Base-by-base conservation (phyloP, 2,888 invertebrate species). In the Callyntrura sp. region DNA sequence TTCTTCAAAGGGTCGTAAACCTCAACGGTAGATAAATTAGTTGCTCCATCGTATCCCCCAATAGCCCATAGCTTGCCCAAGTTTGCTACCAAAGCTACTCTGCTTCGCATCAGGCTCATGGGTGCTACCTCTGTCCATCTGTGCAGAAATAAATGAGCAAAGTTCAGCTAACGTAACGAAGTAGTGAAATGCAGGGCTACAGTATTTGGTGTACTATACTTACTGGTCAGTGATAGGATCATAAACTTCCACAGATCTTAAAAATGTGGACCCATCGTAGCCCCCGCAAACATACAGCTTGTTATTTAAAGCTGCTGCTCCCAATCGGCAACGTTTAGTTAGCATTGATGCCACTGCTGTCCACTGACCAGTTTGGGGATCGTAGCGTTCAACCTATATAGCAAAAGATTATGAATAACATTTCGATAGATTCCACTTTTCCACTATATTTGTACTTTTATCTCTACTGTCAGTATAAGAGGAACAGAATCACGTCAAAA, bases 261-360 rank as follows among this genome's bases (percentile, higher is more conserved):
- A 95, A 94, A 98, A 98, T 2, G 96, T 96, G 88, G 96, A 96
- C 0, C 98, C 98, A 94, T 98, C 98, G 94, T 98, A 98, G 1
- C 98, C 97, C 17, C 97, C 97, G 94, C 97, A 97, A 51, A 97
- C 98, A 94, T 97, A 98, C 20, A 98, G 95, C 94, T 97, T 97
- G 2, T 97, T 97, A 94, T 97, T 97, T 3, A 98, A 95, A 35
- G 97, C 96, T 0, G 97, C 97, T 0, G 97, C 97, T 0, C 98
- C 98, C 6, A 98, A 95, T 6, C 98, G 96, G 94, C 98, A 98
- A 55, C 97, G 96, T 23, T 91, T 92, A 9, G 97, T 97, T 60
- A 97, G 95, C 98, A 98, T 98, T 0, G 97, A 96, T 35, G 96
- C 96, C 70, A 97, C 96, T 93, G 96, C 95, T 0, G 95, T 95